Evolutionary conservation across 92 coral and sea anemone genomes (phyloP), one percentile per base, ranked within the genome.

Genomic region (Meandrina meandrites): DNA sequence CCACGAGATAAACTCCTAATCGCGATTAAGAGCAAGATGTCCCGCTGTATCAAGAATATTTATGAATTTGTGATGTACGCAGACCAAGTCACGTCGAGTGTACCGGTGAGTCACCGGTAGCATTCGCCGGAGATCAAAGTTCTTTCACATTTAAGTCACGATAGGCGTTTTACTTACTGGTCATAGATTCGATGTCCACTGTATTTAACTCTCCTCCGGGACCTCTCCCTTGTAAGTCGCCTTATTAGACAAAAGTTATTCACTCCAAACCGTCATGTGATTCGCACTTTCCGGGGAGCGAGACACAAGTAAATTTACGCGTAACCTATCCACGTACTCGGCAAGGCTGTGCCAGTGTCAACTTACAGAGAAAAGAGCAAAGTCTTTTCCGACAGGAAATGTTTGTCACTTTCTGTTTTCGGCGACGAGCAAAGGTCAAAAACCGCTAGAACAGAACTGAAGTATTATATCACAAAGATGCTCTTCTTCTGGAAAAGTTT

Each of bases 301-400:
- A 73, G 42, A 51, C 40, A 19, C 5, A 73, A 73, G 77, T 36
- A 71, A 36, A 73, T 19, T 35, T 34, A 34, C 21, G 18, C 36
- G 45, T 73, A 73, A 32, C 78, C 78, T 40, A 11, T 13, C 11
- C 35, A 28, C 9, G 71, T 54, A 54, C 60, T 54, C 32, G 34
- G 8, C 17, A 28, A 27, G 71, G 71, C 32, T 30, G 16, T 10
- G 1, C 30, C 4, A 42, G 78, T 22, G 28, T 74, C 78, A 13
- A 37, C 54, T 74, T 40, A 74, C 54, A 74, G 50, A 36, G 30
- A 74, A 74, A 40, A 74, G 30, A 74, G 78, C 51, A 22, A 74
- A 74, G 31, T 21, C 37, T 74, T 74, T 74, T 37, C 78, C 51
- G 27, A 74, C 78, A 74, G 54, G 78, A 74, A 74, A 74, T 74